These are phyloP conservation scores for Oryctes rhinoceros DNA, from an alignment of 1,140 invertebrate genomes.

Conservation along the genomic window DNA sequence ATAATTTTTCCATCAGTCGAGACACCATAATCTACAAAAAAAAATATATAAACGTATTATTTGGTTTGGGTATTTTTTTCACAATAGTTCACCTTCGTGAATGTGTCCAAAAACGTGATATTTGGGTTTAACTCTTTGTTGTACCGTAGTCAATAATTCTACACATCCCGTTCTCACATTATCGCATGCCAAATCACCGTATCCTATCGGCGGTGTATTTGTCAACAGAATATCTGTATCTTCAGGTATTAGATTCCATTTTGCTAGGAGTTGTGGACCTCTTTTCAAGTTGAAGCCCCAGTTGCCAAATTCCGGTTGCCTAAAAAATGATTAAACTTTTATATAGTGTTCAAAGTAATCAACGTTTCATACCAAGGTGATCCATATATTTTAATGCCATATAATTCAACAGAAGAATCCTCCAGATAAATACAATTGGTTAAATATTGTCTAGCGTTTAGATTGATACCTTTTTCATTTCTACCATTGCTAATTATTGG, in stretches of 20 bases:
- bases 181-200: conserved; percentile 78
- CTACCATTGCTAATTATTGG: conserved; percentile 72
- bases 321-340: conserved; percentile 53
- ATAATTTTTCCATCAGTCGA: conserved; percentile 84
- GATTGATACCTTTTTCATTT: conserved; percentile 69
- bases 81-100: conserved; percentile 75
- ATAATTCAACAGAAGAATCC: conserved; percentile 73
- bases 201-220: conserved; percentile 79
- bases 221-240: conserved; percentile 82
- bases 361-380: conserved; percentile 77
- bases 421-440: conserved; percentile 84
- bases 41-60: neutral
- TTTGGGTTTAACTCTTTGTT: conserved; percentile 80
- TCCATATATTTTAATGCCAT: conserved; percentile 86
- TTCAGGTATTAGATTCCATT: conserved; percentile 82
- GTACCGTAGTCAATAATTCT: conserved; percentile 80
- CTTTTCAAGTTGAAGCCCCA: conserved; percentile 85
- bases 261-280: conserved; percentile 74
- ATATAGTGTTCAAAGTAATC: conserved; percentile 27
- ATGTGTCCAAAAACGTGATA: conserved; percentile 91
- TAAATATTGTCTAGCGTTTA: conserved; percentile 72
- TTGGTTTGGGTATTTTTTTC: conserved; percentile 1
- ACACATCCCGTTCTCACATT: conserved; percentile 83
- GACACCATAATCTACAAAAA: conserved; percentile 74
- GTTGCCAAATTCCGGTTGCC: conserved; percentile 83